These are phyloP conservation scores for Heliconius nattereri DNA, from an alignment of 1,140 invertebrate species.

Conservation along the genomic window DNA sequence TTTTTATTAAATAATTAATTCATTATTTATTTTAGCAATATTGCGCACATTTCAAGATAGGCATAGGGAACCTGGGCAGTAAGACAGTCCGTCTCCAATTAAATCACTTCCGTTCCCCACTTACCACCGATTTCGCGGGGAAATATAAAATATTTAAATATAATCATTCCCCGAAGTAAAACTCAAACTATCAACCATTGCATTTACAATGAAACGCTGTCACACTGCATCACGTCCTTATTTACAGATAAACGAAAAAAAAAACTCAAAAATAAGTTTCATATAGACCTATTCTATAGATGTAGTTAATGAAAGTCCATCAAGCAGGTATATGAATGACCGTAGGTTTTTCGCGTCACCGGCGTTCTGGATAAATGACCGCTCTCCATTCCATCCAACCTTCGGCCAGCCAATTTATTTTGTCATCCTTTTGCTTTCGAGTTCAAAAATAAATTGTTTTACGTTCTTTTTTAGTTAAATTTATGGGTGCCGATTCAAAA, in stretches of 20 bases:
- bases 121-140: no score
- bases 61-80: no score
- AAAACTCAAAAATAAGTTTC: neutral
- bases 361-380: conserved; percentile 19
- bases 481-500: neutral
- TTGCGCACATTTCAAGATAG: rapidly evolving
- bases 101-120: no score
- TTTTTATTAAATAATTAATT: no score
- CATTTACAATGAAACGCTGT: no score
- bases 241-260: neutral
- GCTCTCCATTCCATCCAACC: conserved; percentile 8
- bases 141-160: no score
- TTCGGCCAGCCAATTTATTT: conserved; percentile 14
- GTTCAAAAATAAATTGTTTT: conserved; percentile 31
- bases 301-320: conserved; percentile 25
- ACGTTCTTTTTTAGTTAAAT: conserved; percentile 1
- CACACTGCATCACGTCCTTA: no score
- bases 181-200: no score
- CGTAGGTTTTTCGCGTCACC: conserved; percentile 27
- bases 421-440: conserved; percentile 12
- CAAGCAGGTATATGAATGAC: conserved; percentile 15
- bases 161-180: no score
- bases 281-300: neutral
- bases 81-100: no score
- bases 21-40: no score